Evolutionary conservation across 2,888 invertebrate genomes (phyloP).

Genomic region (Andrena chrysosceles): DNA sequence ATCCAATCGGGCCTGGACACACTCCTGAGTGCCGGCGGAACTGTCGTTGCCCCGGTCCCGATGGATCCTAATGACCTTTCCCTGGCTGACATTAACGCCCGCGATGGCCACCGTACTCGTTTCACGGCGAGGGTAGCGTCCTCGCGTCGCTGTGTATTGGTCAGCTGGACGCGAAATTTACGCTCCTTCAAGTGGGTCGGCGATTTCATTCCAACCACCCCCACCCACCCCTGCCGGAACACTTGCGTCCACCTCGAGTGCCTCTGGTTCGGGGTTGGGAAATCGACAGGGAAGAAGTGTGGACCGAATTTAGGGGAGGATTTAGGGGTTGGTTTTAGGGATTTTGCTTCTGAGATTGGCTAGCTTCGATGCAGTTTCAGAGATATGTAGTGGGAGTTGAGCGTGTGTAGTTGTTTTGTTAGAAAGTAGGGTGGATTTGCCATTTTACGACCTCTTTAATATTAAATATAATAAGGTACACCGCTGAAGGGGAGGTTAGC

Average conservation of each 20-base stretch:
- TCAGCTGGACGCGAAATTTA: conserved; percentile 20
- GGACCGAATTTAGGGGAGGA: background rate
- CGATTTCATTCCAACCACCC: conserved; percentile 23
- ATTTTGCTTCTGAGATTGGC: no score
- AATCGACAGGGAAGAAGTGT: background rate
- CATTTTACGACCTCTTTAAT: no score
- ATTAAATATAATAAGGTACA: no score
- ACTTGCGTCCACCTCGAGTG: background rate
- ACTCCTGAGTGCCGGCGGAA: conserved; percentile 34
- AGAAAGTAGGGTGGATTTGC: no score
- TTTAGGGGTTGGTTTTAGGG: no score
- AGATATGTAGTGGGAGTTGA: no score
- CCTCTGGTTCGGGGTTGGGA: background rate
- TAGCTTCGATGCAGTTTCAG: no score
- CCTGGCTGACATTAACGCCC: conserved; percentile 20
- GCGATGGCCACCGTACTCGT: background rate
- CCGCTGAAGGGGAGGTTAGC: no score
- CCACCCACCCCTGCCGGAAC: background rate
- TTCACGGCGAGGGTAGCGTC: background rate
- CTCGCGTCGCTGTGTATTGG: background rate
- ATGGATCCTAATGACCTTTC: conserved; percentile 49
- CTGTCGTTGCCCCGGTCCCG: conserved; percentile 41
- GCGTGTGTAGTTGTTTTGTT: no score
- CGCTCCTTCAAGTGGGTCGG: conserved; percentile 18
- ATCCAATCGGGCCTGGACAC: conserved; percentile 45